Conservation (phyloP, 2,888 invertebrate genomes). For the Trisateles emortualis region DNA sequence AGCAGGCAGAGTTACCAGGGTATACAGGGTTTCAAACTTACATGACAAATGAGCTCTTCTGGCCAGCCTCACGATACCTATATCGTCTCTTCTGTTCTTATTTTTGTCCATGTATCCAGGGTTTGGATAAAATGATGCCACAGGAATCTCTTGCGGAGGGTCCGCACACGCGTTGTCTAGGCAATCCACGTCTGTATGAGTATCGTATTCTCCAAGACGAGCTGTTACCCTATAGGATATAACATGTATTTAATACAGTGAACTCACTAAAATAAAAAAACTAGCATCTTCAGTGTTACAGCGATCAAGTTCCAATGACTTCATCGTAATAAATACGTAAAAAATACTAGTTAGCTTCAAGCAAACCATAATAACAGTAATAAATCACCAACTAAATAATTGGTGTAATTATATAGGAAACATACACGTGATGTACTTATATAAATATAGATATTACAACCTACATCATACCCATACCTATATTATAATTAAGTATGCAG, state of each 20-base stretch:
- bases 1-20: no score
- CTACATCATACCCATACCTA: no score
- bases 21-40: slow-evolving; percentile 52
- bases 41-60: slow-evolving; percentile 73
- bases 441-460: no score
- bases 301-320: not conserved
- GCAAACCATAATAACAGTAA: no score
- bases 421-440: no score
- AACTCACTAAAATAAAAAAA: no score
- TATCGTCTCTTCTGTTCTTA: slow-evolving; percentile 84
- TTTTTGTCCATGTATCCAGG: slow-evolving; percentile 84
- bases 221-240: slow-evolving; percentile 74
- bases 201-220: slow-evolving; percentile 90
- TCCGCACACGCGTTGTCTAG: slow-evolving; percentile 87
- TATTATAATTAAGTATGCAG: no score
- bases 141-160: slow-evolving; percentile 87
- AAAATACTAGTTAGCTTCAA: no score
- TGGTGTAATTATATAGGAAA: no score
- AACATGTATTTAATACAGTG: no score
- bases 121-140: slow-evolving; percentile 89
- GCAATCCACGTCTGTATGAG: slow-evolving; percentile 88
- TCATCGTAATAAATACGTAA: not conserved
- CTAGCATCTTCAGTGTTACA: no score
- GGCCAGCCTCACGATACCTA: slow-evolving; percentile 84
- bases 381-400: no score